Conservation (phyloP, 2,113 vertebrate genomes). For the Hemibagrus wyckioides region DNA sequence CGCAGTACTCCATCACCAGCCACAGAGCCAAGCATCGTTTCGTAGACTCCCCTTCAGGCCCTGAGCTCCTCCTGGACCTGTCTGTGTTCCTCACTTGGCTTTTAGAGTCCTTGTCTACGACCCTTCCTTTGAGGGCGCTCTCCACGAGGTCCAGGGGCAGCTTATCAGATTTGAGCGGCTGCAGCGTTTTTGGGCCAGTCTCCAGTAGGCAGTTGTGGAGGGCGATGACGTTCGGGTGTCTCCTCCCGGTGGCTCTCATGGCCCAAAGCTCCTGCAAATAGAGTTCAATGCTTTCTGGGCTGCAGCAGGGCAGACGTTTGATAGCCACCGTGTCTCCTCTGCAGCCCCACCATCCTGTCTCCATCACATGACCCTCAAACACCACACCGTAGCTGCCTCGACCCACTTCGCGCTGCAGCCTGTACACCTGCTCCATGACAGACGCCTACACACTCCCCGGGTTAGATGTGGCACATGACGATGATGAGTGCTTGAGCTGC, state of each 20-base stretch:
- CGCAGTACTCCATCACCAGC: conserved; percentile 98
- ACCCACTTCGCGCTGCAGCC: conserved; percentile 86
- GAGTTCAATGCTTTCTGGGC: conserved; percentile 89
- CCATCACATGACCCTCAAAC: conserved; percentile 80
- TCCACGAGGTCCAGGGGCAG: conserved; percentile 89
- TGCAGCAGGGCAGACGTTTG: conserved; percentile 88
- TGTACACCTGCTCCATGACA: conserved; percentile 80
- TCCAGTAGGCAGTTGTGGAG: conserved; percentile 76
- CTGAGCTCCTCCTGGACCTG: conserved; percentile 63
- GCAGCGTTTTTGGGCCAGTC: conserved; percentile 68
- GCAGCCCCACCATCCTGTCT: conserved; percentile 65
- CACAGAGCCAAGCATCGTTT: conserved; percentile 82
- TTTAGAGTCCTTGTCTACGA: conserved; percentile 38
- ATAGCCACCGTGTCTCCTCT: conserved; percentile 80
- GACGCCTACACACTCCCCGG: not conserved
- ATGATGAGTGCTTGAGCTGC: not conserved
- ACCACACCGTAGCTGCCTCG: conserved; percentile 94
- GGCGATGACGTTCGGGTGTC: conserved; percentile 87
- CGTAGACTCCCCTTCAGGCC: conserved; percentile 72
- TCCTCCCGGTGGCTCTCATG: conserved; percentile 83
- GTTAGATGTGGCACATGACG: not conserved
- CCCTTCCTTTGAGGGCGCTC: conserved; percentile 86
- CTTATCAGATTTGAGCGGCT: conserved; percentile 69
- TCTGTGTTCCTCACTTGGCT: conserved; percentile 28
- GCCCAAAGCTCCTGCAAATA: conserved; percentile 93